phyloP scores from a whole-genome alignment of 35 echinoderm and acorn worm genomes.

The Ptychodera flava region DNA sequence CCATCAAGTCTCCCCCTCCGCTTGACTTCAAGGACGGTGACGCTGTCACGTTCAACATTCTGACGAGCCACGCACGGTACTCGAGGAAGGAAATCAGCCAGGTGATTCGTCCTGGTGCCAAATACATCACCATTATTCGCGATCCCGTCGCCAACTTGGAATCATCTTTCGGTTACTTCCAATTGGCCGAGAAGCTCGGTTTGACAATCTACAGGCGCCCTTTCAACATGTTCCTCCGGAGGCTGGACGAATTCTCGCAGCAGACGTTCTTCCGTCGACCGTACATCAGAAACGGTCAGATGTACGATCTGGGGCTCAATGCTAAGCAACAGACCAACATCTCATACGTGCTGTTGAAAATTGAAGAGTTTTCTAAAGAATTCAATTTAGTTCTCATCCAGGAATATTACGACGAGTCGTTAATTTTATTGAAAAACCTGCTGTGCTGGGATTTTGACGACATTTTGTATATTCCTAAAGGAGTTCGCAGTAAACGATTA shows the following conservation, averaged over 20 bases:
- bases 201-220: conserved; percentile 6
- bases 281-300: conserved; percentile 59
- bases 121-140: conserved; percentile 72
- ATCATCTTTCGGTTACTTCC: conserved; percentile 64
- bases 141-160: conserved; percentile 60
- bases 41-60: conserved; percentile 24
- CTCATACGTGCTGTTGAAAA: neutral
- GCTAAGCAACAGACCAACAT: neutral
- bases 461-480: conserved; percentile 22
- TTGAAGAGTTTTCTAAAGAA: conserved; percentile 4
- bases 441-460: conserved; percentile 30
- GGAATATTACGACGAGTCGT: conserved; percentile 37
- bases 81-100: conserved; percentile 30
- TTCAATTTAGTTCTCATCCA: conserved; percentile 21
- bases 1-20: conserved; percentile 14
- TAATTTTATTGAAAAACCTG: conserved; percentile 16
- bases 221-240: conserved; percentile 42
- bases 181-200: conserved; percentile 20
- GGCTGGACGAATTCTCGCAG: conserved; percentile 23
- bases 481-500: neutral
- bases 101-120: conserved; percentile 31
- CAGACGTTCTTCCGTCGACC: neutral
- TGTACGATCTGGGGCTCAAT: conserved; percentile 53
- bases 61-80: conserved; percentile 46
- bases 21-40: neutral